Conservation (phyloP, 2,888 invertebrate species). For the Xylocampa areola region DNA sequence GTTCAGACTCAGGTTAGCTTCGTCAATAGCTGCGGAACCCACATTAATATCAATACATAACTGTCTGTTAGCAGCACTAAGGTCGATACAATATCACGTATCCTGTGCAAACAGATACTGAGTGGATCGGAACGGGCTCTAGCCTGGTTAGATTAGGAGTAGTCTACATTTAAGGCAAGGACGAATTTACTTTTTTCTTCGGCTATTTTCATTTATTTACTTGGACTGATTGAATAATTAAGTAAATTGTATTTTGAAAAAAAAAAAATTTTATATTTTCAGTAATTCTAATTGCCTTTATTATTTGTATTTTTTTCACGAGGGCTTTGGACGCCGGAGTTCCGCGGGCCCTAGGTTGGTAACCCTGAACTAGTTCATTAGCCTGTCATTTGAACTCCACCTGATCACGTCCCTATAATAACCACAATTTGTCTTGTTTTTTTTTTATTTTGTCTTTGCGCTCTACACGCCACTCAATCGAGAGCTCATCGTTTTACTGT, state of each 20-base stretch:
- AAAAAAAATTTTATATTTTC: too few species aligned
- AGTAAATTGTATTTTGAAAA: too few species aligned
- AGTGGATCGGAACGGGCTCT: slow-evolving; percentile 21
- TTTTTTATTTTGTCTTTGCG: slow-evolving; percentile 25
- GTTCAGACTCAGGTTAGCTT: not conserved
- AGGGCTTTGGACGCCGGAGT: too few species aligned
- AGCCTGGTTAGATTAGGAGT: too few species aligned
- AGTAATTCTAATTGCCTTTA: too few species aligned
- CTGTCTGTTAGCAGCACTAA: slow-evolving; percentile 4
- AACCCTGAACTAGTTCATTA: slow-evolving; percentile 7
- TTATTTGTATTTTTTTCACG: too few species aligned
- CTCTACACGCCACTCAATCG: slow-evolving; percentile 35
- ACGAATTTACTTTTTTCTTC: too few species aligned
- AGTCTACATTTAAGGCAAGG: too few species aligned
- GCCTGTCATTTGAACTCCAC: slow-evolving; percentile 17
- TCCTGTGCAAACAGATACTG: slow-evolving; percentile 34
- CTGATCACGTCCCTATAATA: slow-evolving; percentile 38
- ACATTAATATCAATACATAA: slow-evolving; percentile 24
- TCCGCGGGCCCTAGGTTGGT: too few species aligned
- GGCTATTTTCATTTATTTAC: too few species aligned
- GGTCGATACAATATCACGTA: slow-evolving; percentile 1
- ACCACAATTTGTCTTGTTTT: slow-evolving; percentile 46
- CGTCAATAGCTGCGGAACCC: slow-evolving; percentile 10
- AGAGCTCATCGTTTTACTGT: slow-evolving; percentile 24
- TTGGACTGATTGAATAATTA: too few species aligned